phyloP scores from a whole-genome alignment of 2,888 invertebrate species.

The Ephialtes manifestator region DNA sequence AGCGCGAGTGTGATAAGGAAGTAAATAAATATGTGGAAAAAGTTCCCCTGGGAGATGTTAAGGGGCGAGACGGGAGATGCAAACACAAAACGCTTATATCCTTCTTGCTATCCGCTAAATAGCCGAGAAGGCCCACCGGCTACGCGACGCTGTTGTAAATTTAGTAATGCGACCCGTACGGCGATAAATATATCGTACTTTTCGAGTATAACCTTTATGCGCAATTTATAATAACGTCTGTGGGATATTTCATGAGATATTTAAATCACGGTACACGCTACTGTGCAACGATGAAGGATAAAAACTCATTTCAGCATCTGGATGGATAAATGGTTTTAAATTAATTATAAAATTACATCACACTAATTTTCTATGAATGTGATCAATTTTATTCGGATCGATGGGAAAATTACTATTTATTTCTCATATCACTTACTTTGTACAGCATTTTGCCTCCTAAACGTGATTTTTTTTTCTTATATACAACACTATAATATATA shows the following conservation, averaged over 20 bases:
- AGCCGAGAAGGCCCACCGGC: slow-evolving; percentile 63
- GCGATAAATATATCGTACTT: slow-evolving; percentile 66
- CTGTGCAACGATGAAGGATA: slow-evolving; percentile 37
- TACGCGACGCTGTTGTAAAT: slow-evolving; percentile 69
- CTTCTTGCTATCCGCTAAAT: slow-evolving; percentile 62
- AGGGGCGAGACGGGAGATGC: slow-evolving; percentile 22
- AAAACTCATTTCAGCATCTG: not conserved
- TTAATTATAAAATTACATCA: not conserved
- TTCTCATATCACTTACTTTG: too few species aligned
- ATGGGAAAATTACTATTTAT: too few species aligned
- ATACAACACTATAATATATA: too few species aligned
- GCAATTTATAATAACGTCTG: slow-evolving; percentile 53
- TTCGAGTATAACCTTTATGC: slow-evolving; percentile 8
- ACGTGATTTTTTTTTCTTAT: too few species aligned
- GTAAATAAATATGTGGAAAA: slow-evolving; percentile 84
- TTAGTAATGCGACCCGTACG: slow-evolving; percentile 62
- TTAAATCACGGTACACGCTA: slow-evolving; percentile 53
- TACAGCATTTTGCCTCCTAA: too few species aligned
- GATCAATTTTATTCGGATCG: too few species aligned
- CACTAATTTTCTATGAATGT: too few species aligned
- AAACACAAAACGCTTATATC: slow-evolving; percentile 48
- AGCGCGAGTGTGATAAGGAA: slow-evolving; percentile 75
- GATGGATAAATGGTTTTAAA: not conserved
- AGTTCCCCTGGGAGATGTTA: slow-evolving; percentile 78
- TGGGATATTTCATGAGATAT: slow-evolving; percentile 55